Conservation (phyloP, 2,113 vertebrate genomes). For the Meleagris gallopavo region DNA sequence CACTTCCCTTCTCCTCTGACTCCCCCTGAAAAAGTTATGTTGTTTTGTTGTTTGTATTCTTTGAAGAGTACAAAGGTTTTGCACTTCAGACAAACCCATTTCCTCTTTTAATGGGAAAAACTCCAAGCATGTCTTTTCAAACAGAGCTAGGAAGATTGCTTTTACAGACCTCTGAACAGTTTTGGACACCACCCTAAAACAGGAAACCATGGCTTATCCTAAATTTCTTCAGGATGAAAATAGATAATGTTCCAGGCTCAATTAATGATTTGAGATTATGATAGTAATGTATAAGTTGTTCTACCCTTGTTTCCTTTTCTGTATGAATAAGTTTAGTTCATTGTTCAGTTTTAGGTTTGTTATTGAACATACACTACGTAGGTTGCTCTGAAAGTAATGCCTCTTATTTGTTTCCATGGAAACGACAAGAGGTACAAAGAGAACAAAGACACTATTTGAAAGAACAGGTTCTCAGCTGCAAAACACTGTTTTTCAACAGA, state of each 20-base stretch:
- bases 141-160: slow-evolving; percentile 87
- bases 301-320: slow-evolving; percentile 68
- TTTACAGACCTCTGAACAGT: slow-evolving; percentile 87
- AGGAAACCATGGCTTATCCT: slow-evolving; percentile 90
- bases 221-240: slow-evolving; percentile 88
- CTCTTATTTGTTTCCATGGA: neutral
- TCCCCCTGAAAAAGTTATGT: neutral
- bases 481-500: too few species aligned
- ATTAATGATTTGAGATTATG: slow-evolving; percentile 78
- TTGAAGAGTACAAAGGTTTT: slow-evolving; percentile 50
- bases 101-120: slow-evolving; percentile 78
- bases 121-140: slow-evolving; percentile 78
- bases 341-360: neutral
- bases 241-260: slow-evolving; percentile 81
- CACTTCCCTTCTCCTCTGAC: neutral
- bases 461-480: too few species aligned
- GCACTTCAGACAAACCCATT: slow-evolving; percentile 72
- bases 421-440: neutral
- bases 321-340: slow-evolving; percentile 2
- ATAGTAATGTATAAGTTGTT: slow-evolving; percentile 66
- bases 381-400: neutral
- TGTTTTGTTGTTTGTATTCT: slow-evolving; percentile 59
- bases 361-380: neutral
- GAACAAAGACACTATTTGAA: too few species aligned
- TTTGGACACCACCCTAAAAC: slow-evolving; percentile 87